A percentile compares a stretch with the other conserved stretches of the same genome.
phyloP scores from a whole-genome alignment of 2,888 invertebrate genomes.

The Tromatobia lineatoria region DNA sequence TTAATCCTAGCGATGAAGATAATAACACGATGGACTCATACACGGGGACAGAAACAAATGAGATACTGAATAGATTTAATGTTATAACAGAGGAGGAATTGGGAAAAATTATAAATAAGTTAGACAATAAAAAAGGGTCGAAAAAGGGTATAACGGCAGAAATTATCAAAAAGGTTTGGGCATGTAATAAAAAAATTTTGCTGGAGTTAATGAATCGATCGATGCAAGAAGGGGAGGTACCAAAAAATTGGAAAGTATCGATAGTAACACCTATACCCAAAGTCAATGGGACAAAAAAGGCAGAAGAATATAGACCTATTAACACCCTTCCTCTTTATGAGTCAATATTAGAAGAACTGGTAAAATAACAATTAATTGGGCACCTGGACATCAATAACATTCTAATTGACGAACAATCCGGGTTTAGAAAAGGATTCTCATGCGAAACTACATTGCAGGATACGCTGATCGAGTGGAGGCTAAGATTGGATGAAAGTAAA shows the following conservation, averaged over 20 bases:
- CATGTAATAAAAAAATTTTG: conserved; percentile 19
- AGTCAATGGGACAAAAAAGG: conserved; percentile 41
- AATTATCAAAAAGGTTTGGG: conserved; percentile 41
- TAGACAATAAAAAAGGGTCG: conserved; percentile 39
- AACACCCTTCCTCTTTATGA: conserved; percentile 44
- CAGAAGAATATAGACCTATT: conserved; percentile 47
- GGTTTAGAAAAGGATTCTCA: conserved; percentile 49
- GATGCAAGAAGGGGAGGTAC: conserved; percentile 43
- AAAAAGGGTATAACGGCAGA: conserved; percentile 32
- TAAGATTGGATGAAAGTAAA: conserved; percentile 23
- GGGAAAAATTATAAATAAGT: background rate
- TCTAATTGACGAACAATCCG: conserved; percentile 41
- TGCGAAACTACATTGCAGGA: conserved; percentile 60
- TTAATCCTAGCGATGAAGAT: background rate
- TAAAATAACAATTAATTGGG: conserved; percentile 22
- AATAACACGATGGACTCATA: background rate
- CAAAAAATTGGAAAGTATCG: conserved; percentile 38
- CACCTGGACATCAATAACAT: conserved; percentile 30
- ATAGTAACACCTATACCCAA: conserved; percentile 58
- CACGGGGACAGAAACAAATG: too few species aligned
- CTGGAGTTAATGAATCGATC: conserved; percentile 49
- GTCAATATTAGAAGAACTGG: conserved; percentile 27
- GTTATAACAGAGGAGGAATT: too few species aligned
- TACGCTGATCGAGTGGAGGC: conserved; percentile 47
- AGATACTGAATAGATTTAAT: background rate